phyloP scores from a whole-genome alignment of 2,888 invertebrate species.

The Chloroclystis v-ata region DNA sequence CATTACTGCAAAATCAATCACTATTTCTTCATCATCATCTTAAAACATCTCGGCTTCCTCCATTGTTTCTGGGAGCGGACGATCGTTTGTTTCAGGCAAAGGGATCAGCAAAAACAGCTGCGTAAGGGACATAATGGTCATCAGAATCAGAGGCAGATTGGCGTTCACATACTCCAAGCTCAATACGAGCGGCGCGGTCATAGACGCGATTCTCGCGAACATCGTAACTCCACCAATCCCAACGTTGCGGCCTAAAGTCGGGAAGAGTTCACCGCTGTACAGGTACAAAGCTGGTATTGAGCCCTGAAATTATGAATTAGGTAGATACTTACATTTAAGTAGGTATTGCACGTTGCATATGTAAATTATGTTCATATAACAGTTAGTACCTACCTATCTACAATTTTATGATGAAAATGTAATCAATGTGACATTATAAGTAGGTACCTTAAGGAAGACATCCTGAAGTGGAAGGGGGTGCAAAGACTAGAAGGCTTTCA shows the following conservation, averaged over 20 bases:
- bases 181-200: slow-evolving; percentile 73
- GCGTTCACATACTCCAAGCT: slow-evolving; percentile 42
- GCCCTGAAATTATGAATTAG: slow-evolving; percentile 54
- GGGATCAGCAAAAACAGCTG: slow-evolving; percentile 58
- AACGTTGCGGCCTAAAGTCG: slow-evolving; percentile 86
- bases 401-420: too few species aligned
- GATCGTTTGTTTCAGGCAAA: slow-evolving; percentile 67
- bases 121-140: slow-evolving; percentile 46
- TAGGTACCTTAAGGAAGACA: too few species aligned
- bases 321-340: background rate
- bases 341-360: too few species aligned
- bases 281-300: slow-evolving; percentile 81
- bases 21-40: background rate
- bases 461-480: too few species aligned
- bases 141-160: slow-evolving; percentile 52
- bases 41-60: slow-evolving; percentile 62
- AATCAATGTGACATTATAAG: too few species aligned
- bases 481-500: too few species aligned
- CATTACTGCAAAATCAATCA: too few species aligned
- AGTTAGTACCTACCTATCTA: too few species aligned
- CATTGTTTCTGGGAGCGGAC: slow-evolving; percentile 72
- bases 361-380: too few species aligned
- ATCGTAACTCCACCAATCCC: slow-evolving; percentile 86
- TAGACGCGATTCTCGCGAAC: slow-evolving; percentile 87
- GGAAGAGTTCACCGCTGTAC: slow-evolving; percentile 87